Base-by-base conservation (phyloP, 2,888 invertebrate species). In the Minunthozetes semirufus region DNA sequence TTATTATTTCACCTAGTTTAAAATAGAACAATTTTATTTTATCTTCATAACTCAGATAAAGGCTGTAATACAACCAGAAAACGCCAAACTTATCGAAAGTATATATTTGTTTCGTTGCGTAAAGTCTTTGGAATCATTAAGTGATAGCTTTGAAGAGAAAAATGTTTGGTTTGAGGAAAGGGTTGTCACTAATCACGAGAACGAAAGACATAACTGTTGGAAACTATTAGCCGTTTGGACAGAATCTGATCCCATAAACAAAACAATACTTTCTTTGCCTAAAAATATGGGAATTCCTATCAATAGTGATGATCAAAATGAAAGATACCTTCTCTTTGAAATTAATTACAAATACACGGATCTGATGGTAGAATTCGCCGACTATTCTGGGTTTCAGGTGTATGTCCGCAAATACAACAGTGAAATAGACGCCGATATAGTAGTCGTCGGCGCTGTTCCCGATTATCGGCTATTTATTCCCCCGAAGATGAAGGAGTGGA, bases 281-380 rank as follows among this genome's bases (percentile, higher is more conserved):
- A 22, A 68, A 68, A 42, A 3, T 11, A 68, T 68, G 38, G 68
- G 68, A 42, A 68, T 68, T 42, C 68, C 68, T 19, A 68, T 68
- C 4, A 22, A 46, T 42, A 38, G 46, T 33, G 27, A 61, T n/a
- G 38, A 68, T 15, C 6, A 17, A 15, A 22, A 68, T 19, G 68
- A 68, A 42, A 68, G 38, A 42, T 68, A 68, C 42, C 19, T 68
- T 2, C 42, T 68, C 22, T 68, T 68, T 42, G 68, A 68, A 19
- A 68, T 68, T 1, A 68, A 68, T 22, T 68, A 68, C 46, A 46
- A 68, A 13, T 8, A 68, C 42, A 42, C 22, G 22, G 22, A 68
- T 46, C 11, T 15, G 9, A 42, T 22, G 42, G 22, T 11, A 9
- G 22, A 61, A 17, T 68, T 68, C 1, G 38, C 15, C 19, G 68